Conservation (phyloP, 2,113 vertebrate species). For the Gobio gobio region DNA sequence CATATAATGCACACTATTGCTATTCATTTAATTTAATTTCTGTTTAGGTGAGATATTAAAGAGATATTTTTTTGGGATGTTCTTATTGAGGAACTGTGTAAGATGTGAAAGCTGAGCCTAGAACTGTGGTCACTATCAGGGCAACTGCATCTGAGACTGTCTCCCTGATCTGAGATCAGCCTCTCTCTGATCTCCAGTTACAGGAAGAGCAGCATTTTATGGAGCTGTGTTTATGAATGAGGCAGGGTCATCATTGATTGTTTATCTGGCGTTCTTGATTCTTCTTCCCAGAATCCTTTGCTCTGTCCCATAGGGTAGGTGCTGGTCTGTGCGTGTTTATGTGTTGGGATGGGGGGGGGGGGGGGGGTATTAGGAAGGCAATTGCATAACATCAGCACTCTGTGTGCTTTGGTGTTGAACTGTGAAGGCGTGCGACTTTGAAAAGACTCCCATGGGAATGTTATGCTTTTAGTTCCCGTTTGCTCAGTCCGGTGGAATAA, state of each 20-base stretch:
- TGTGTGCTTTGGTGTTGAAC: constrained; percentile 57
- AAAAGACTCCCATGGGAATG: constrained; percentile 57
- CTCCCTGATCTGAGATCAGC: constrained; percentile 32
- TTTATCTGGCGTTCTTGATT: constrained; percentile 48
- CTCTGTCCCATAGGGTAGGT: constrained; percentile 27
- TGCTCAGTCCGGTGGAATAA: constrained; percentile 58
- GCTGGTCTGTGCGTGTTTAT: constrained; percentile 5
- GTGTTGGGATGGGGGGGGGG: constrained; percentile 7
- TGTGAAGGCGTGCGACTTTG: constrained; percentile 64
- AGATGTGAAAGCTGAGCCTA: background rate
- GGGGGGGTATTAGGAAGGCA: constrained; percentile 22
- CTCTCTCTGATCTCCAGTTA: constrained; percentile 33
- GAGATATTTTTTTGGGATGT: background rate
- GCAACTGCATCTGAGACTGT: constrained; percentile 5
- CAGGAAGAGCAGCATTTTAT: constrained; percentile 9
- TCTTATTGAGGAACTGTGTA: background rate
- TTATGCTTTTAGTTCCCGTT: constrained; percentile 62
- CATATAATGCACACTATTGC: background rate
- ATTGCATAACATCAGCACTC: constrained; percentile 57
- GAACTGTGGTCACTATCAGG: constrained; percentile 9
- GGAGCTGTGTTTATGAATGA: constrained; percentile 51
- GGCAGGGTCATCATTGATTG: constrained; percentile 53
- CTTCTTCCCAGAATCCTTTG: constrained; percentile 57
- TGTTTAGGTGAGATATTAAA: background rate
- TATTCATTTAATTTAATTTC: background rate